phyloP scores from a whole-genome alignment of 2,797 vertebrate genomes.

The Rhinophrynus dorsalis region DNA sequence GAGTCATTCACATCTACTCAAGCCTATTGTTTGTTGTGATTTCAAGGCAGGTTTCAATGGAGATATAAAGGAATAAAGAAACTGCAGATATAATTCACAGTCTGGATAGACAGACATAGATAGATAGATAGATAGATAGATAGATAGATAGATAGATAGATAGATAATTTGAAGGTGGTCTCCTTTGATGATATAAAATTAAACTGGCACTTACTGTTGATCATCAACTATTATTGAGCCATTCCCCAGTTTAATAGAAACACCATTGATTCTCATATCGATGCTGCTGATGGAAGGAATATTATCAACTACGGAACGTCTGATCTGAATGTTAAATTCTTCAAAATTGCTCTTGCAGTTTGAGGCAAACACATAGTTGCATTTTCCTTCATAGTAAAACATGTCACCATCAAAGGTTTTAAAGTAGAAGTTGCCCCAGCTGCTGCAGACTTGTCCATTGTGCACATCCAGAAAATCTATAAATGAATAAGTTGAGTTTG shows the following conservation, averaged over 20 bases:
- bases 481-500: constrained; percentile 36
- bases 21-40: no score
- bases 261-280: constrained; percentile 76
- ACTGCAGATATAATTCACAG: no score
- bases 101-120: no score
- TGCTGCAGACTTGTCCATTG: constrained; percentile 78
- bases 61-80: no score
- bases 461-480: constrained; percentile 68
- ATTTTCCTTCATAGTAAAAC: constrained; percentile 74
- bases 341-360: constrained; percentile 62
- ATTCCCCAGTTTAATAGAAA: constrained; percentile 68
- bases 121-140: no score
- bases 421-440: constrained; percentile 82
- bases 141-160: no score
- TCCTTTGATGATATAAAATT: constrained; percentile 10
- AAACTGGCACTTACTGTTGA: constrained; percentile 65
- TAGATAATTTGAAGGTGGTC: no score
- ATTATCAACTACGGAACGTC: constrained; percentile 57
- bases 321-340: constrained; percentile 82
- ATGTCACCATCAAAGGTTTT: constrained; percentile 81
- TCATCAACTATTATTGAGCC: constrained; percentile 61
- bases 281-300: constrained; percentile 62
- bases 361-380: constrained; percentile 74
- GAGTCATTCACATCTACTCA: no score
- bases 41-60: no score